phyloP scores from a whole-genome alignment of 1,140 invertebrate genomes.

The Camponotus pennsylvanicus region DNA sequence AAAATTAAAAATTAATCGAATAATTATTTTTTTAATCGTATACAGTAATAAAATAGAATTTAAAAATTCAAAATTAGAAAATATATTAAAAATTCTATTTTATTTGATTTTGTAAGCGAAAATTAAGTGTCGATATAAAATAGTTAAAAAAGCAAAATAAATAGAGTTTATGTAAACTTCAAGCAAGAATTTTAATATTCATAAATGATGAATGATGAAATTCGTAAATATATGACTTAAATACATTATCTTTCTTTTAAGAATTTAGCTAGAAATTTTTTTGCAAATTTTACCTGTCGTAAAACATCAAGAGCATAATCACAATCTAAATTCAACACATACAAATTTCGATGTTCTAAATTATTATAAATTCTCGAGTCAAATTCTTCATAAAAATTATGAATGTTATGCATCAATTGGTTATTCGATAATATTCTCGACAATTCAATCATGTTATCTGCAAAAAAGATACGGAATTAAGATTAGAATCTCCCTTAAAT shows the following conservation, averaged over 20 bases:
- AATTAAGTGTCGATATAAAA: no score
- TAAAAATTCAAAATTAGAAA: no score
- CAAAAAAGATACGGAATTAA: neutral
- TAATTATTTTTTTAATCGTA: no score
- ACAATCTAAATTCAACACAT: slow-evolving; percentile 65
- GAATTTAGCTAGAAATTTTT: neutral
- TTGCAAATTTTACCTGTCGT: slow-evolving; percentile 40
- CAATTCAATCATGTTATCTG: slow-evolving; percentile 52
- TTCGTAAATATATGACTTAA: no score
- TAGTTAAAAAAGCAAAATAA: no score
- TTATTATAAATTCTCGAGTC: slow-evolving; percentile 10
- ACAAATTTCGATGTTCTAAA: slow-evolving; percentile 52
- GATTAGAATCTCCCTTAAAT: neutral
- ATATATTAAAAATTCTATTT: no score
- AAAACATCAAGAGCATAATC: slow-evolving; percentile 53
- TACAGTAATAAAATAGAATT: no score
- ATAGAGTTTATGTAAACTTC: no score
- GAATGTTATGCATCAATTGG: slow-evolving; percentile 41
- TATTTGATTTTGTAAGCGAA: no score
- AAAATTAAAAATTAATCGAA: no score
- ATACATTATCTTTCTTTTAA: neutral
- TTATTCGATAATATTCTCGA: slow-evolving; percentile 58
- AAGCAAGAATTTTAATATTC: no score
- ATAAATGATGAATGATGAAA: no score
- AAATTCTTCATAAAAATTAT: slow-evolving; percentile 4